Evolutionary conservation across 2,113 vertebrate species (phyloP).

Genomic region (Sardina pilchardus): DNA sequence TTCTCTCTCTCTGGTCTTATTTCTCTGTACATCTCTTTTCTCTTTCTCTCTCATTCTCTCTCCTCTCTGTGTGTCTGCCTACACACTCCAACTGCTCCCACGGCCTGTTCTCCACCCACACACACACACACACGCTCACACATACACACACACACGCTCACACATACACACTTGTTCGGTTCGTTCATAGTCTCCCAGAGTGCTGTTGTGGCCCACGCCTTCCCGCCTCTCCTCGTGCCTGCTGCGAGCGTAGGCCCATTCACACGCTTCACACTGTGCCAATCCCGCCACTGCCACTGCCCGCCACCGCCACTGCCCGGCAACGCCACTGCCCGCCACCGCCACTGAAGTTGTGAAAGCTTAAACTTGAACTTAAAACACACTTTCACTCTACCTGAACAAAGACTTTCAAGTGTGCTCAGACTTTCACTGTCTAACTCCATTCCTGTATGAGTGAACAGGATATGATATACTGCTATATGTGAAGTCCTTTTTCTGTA

Average conservation of each 20-base stretch:
- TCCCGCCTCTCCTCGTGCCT: not conserved
- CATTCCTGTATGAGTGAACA: not conserved
- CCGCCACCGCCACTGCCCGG: not conserved
- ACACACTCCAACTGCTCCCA: slow-evolving; percentile 3
- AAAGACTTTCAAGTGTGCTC: too few relatives aligned
- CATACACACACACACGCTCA: slow-evolving; percentile 11
- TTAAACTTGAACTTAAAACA: too few relatives aligned
- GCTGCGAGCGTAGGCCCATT: not conserved
- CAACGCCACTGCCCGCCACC: not conserved
- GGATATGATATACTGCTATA: not conserved
- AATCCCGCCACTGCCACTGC: too few relatives aligned
- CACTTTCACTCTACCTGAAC: not conserved
- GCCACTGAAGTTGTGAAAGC: not conserved
- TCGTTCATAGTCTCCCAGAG: not conserved
- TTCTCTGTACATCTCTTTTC: slow-evolving; percentile 17
- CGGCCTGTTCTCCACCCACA: slow-evolving; percentile 20
- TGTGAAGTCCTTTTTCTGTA: not conserved
- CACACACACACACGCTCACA: slow-evolving; percentile 21
- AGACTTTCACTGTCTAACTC: too few relatives aligned
- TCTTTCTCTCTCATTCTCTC: slow-evolving; percentile 22
- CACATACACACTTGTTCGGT: not conserved
- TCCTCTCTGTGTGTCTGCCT: slow-evolving; percentile 31
- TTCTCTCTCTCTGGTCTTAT: slow-evolving; percentile 21
- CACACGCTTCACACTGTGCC: not conserved
- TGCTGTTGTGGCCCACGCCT: not conserved